Evolutionary conservation across 2,113 vertebrate species (phyloP).

Genomic region (Murina feae): DNA sequence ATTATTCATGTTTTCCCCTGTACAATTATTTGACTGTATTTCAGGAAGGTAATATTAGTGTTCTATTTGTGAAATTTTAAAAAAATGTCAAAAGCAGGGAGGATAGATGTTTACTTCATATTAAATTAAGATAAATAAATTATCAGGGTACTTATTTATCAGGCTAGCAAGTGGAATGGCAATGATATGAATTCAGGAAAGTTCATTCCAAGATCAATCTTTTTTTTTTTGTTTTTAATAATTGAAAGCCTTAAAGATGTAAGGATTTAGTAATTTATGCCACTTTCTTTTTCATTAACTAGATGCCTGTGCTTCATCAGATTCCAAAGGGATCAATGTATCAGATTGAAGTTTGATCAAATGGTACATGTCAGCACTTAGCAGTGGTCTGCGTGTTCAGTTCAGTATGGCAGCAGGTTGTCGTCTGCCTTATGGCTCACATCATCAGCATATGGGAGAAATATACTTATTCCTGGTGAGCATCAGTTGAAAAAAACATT

Average conservation of each 20-base stretch:
- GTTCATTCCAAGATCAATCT: not conserved
- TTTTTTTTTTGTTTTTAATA: not conserved
- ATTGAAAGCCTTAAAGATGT: not conserved
- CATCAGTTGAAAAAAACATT: slow-evolving; percentile 28
- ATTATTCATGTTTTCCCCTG: not conserved
- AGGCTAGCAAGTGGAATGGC: not conserved
- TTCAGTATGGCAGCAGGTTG: not conserved
- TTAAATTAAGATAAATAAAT: not conserved
- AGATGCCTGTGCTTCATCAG: not conserved
- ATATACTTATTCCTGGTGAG: slow-evolving; percentile 20
- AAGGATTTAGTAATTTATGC: not conserved
- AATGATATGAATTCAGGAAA: not conserved
- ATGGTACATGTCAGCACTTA: not conserved
- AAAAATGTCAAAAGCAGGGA: not conserved
- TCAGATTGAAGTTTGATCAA: not conserved
- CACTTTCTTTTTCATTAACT: not conserved
- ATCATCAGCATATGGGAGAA: not conserved
- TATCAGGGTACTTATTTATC: not conserved
- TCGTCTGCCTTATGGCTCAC: not conserved
- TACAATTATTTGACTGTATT: not conserved
- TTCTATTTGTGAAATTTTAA: not conserved
- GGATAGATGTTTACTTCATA: not conserved
- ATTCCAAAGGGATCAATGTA: not conserved
- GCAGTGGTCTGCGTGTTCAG: not conserved
- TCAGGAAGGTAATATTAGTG: not conserved